These are phyloP conservation scores for Pissodes strobi DNA, from an alignment of 1,140 invertebrate genomes.

Conservation along the genomic window DNA sequence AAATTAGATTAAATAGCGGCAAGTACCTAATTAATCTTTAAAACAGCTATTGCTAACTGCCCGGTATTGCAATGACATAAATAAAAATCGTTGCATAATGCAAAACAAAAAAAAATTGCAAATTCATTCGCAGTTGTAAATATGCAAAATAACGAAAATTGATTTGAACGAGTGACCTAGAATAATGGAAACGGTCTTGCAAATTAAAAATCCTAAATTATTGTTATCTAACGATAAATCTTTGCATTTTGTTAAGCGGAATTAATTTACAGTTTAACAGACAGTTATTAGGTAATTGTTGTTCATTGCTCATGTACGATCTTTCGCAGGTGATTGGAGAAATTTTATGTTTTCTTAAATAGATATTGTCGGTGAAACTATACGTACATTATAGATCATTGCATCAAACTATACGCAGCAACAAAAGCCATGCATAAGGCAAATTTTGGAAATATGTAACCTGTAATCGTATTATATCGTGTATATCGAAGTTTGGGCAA, in stretches of 20 bases:
- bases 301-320: too few species aligned
- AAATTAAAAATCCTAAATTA: background rate
- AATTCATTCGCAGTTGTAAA: conserved; percentile 6
- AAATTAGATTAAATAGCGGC: too few species aligned
- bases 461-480: too few species aligned
- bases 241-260: background rate
- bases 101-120: conserved; percentile 14
- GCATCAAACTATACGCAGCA: too few species aligned
- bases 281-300: background rate
- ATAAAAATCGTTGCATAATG: conserved; percentile 12
- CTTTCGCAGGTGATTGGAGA: too few species aligned
- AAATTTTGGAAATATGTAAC: too few species aligned
- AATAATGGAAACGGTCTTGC: conserved; percentile 23
- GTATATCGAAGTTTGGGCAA: too few species aligned
- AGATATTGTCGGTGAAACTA: too few species aligned
- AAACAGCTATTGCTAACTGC: background rate
- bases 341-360: too few species aligned
- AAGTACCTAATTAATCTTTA: too few species aligned
- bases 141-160: conserved; percentile 20
- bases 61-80: conserved; percentile 8
- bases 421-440: too few species aligned
- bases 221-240: conserved; percentile 19
- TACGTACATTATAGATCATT: too few species aligned
- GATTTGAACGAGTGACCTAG: conserved; percentile 20
- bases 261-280: conserved; percentile 3